Evolutionary conservation across 2,888 invertebrate species (phyloP), one percentile per base, ranked within the genome.

Genomic region (Geophilus truncorum): DNA sequence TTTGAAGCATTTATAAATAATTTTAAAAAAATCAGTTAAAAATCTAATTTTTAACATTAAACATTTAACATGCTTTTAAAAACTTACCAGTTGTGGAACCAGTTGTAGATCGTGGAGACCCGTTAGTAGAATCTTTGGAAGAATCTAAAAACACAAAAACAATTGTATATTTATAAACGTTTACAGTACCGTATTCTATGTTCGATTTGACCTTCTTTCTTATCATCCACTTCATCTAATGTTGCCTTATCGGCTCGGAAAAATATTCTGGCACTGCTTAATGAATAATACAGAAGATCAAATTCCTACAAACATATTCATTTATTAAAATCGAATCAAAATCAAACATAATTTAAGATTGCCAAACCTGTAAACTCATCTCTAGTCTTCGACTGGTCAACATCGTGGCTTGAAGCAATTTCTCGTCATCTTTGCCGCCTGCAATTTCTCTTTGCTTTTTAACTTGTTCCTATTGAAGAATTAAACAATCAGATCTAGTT

Each of bases 201-300:
- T n/a, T n/a, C n/a, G n/a, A n/a, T n/a, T 23, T 21, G 7, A 57
- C 57, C 57, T 18, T 57, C 57, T 57, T 57, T 57, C 10, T 78
- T 32, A 9, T 78, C 78, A 10, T 30, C 78, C 18, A 36, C 12
- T 32, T 79, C 57, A 10, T 81, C 79, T 6, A 77, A 30, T 10
- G 57, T 80, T 23, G 32, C 45, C 51, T 45, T 57, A 78, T 87
- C 86, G 45, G 85, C 84, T 86, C 94, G 92, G 87, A 98, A 98
- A 89, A 98, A 97, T 86, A 98, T 95, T 87, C 95, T 91, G 6
- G 98, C 97, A 87, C 97, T 97, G 84, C 94, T 95, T 80, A 98
- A 90, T 85, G 94, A 96, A 86, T 94, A 97, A 87, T 94, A 94
- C 1, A 98, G 89, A 82, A 98, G 89, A 86, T 94, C 93, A 87